phyloP scores from a whole-genome alignment of 2,888 invertebrate species.

The Morinoia aosen region DNA sequence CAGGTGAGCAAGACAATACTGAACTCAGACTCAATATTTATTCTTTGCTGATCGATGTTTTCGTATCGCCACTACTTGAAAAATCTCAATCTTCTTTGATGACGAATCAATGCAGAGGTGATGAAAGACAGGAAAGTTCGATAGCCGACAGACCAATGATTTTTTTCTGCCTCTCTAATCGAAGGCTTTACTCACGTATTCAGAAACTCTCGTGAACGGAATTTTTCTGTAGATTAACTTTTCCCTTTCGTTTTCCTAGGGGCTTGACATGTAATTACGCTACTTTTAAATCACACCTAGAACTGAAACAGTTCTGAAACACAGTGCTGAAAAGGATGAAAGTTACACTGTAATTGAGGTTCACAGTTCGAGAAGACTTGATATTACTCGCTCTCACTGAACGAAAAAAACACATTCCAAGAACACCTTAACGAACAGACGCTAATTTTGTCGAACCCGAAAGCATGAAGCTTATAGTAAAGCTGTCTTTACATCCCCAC shows the following conservation, averaged over 20 bases:
- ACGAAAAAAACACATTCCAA: neutral
- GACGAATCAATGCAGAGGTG: neutral
- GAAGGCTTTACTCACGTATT: neutral
- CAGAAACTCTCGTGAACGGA: neutral
- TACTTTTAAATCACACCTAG: neutral
- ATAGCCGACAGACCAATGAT: neutral
- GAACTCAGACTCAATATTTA: slow-evolving; percentile 4
- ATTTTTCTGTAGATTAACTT: neutral
- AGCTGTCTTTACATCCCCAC: neutral
- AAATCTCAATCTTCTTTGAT: neutral
- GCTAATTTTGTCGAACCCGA: neutral
- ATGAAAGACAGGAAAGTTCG: slow-evolving; percentile 7
- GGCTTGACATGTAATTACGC: neutral
- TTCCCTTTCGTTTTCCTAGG: neutral
- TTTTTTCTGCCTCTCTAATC: neutral
- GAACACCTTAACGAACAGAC: neutral
- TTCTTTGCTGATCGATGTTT: slow-evolving; percentile 30
- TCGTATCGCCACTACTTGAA: neutral
- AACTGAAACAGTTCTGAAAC: neutral
- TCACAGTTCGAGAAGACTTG: neutral
- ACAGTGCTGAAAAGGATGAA: neutral
- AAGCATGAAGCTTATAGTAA: neutral
- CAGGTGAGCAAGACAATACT: slow-evolving; percentile 16
- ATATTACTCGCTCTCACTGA: neutral
- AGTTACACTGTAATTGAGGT: neutral